Evolutionary conservation across 2,113 vertebrate genomes (phyloP).

Genomic region (Oophaga pumilio): DNA sequence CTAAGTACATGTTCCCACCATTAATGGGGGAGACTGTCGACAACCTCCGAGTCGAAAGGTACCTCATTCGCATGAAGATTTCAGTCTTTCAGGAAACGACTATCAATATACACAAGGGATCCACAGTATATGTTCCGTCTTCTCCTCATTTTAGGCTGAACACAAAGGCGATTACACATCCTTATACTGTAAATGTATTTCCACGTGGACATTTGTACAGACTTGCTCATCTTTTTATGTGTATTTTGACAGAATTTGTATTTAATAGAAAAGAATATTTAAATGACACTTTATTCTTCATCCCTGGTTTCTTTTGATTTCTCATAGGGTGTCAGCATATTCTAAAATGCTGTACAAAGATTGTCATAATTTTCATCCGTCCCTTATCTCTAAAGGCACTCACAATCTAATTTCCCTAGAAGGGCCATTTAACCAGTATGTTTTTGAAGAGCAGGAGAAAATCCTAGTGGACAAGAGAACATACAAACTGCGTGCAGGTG

Average conservation of each 20-base stretch:
- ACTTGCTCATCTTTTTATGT: conserved; percentile 25
- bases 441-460: no score
- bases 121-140: background rate
- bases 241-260: conserved; percentile 47
- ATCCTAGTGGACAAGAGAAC: no score
- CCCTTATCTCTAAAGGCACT: no score
- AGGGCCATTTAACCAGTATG: no score
- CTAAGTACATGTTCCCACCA: no score
- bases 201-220: conserved; percentile 36
- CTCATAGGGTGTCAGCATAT: no score
- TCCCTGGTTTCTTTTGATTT: background rate
- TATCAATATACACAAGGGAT: background rate
- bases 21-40: background rate
- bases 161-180: background rate
- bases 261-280: conserved; percentile 31
- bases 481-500: no score
- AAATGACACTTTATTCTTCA: background rate
- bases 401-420: no score
- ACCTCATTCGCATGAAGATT: background rate
- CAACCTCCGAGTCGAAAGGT: background rate
- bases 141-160: background rate
- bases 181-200: conserved; percentile 38
- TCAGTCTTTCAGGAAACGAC: background rate
- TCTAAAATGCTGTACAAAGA: no score
- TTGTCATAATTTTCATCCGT: no score